These are phyloP conservation scores for Bilobella aurantiaca DNA, from an alignment of 1,140 invertebrate genomes.

Conservation along the genomic window DNA sequence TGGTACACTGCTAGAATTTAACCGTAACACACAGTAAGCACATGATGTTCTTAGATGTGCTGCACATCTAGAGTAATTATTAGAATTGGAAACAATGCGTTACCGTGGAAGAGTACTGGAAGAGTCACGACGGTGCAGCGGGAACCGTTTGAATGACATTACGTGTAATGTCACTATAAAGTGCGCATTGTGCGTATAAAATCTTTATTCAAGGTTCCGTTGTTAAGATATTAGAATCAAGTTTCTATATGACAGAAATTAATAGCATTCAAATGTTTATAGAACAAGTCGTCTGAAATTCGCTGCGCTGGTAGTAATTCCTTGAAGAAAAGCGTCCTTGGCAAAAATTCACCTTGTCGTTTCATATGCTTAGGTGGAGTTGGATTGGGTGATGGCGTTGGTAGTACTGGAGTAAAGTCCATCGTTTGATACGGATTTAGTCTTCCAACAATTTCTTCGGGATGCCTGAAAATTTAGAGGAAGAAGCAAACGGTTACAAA, in stretches of 20 bases:
- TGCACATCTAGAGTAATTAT: too few relatives aligned
- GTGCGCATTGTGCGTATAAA: too few relatives aligned
- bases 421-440: constrained; percentile 11
- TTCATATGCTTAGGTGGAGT: not conserved
- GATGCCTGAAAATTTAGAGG: constrained; percentile 10
- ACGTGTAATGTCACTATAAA: too few relatives aligned
- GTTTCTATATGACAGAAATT: not conserved
- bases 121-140: too few relatives aligned
- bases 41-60: too few relatives aligned
- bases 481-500: not conserved
- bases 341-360: constrained; percentile 1
- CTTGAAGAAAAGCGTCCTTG: constrained; percentile 18
- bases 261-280: not conserved
- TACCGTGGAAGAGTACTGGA: too few relatives aligned
- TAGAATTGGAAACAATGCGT: too few relatives aligned
- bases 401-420: constrained; percentile 23
- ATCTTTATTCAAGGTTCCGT: too few relatives aligned
- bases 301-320: not conserved
- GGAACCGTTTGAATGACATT: too few relatives aligned
- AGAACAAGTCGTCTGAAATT: not conserved
- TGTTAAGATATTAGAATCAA: too few relatives aligned
- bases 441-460: constrained; percentile 15
- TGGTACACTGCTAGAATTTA: too few relatives aligned
- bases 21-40: too few relatives aligned
- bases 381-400: not conserved